Evolutionary conservation across 2,113 vertebrate species (phyloP).

Genomic region (Haemorhous mexicanus): DNA sequence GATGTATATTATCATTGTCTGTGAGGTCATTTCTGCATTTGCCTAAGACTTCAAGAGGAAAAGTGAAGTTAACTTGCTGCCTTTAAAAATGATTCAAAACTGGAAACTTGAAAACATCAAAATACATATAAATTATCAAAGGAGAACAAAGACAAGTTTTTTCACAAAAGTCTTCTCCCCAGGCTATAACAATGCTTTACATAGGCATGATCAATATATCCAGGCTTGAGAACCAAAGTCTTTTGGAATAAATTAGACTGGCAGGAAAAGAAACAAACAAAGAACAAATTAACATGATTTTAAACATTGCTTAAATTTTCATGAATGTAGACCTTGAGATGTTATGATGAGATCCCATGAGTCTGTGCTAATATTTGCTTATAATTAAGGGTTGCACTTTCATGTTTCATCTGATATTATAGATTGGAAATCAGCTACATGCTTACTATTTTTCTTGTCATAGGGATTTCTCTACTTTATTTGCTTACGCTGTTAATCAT

Average conservation of each 20-base stretch:
- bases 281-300: slow-evolving; percentile 85
- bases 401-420: slow-evolving; percentile 76
- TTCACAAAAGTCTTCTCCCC: slow-evolving; percentile 75
- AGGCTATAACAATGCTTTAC: slow-evolving; percentile 77
- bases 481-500: slow-evolving; percentile 55
- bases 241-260: slow-evolving; percentile 82
- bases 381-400: slow-evolving; percentile 81
- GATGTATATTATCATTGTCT: neutral
- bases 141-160: slow-evolving; percentile 79
- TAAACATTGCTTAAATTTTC: slow-evolving; percentile 84
- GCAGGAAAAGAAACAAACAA: slow-evolving; percentile 80
- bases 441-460: slow-evolving; percentile 62
- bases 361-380: slow-evolving; percentile 78
- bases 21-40: slow-evolving; percentile 42
- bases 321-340: slow-evolving; percentile 82
- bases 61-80: slow-evolving; percentile 41
- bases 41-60: slow-evolving; percentile 44
- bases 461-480: slow-evolving; percentile 35
- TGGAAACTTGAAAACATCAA: slow-evolving; percentile 71
- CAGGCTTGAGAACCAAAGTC: slow-evolving; percentile 77
- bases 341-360: slow-evolving; percentile 82
- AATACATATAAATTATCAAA: slow-evolving; percentile 77
- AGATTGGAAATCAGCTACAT: slow-evolving; percentile 71
- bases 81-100: slow-evolving; percentile 68
- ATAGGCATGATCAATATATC: slow-evolving; percentile 73